Conservation (phyloP, 2,113 vertebrate genomes). For the Cisticola juncidis region DNA sequence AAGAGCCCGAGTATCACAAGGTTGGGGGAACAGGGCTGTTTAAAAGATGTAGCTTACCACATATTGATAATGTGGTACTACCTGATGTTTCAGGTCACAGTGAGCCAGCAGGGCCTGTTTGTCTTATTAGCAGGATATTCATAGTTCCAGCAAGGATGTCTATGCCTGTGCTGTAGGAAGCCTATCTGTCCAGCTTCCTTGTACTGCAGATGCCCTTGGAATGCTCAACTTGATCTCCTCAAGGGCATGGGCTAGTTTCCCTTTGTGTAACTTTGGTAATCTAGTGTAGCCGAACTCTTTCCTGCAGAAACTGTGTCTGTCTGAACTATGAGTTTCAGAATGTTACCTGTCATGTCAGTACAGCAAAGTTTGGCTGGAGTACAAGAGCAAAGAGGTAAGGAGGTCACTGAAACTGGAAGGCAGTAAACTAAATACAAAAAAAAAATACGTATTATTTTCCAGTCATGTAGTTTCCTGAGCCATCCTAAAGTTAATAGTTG, state of each 20-base stretch:
- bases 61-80: neutral
- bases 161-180: neutral
- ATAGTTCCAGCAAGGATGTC: neutral
- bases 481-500: neutral
- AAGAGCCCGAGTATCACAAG: conserved; percentile 11
- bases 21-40: neutral
- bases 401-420: neutral
- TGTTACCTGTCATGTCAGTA: neutral
- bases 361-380: neutral
- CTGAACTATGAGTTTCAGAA: neutral
- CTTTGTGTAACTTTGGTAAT: neutral
- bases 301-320: neutral
- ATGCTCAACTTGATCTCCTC: neutral
- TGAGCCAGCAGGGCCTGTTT: neutral
- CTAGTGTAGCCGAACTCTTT: neutral
- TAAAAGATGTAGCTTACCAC: neutral
- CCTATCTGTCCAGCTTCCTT: neutral
- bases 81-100: neutral
- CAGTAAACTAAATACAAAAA: neutral
- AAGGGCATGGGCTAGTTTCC: neutral
- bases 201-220: neutral
- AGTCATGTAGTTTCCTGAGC: neutral
- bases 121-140: neutral
- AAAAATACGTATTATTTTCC: neutral
- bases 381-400: neutral